Evolutionary conservation across 1,140 invertebrate species (phyloP).

Genomic region (Prorops nasuta): DNA sequence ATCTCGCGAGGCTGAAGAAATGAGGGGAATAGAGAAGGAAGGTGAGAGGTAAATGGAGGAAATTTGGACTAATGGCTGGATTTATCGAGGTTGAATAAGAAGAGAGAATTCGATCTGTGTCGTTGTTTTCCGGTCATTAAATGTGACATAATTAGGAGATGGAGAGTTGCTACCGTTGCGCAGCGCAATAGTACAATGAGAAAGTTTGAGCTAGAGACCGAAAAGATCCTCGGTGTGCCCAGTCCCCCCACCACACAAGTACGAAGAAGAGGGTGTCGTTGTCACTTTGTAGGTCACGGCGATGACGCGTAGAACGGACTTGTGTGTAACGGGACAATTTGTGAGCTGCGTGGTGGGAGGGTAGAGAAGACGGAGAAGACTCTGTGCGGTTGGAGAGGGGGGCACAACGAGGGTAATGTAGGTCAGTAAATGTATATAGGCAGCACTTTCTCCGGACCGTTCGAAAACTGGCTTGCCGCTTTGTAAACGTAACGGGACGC

Average conservation of each 20-base stretch:
- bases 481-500: constrained; percentile 23
- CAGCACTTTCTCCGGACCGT: constrained; percentile 54
- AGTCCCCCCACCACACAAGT: too few species aligned
- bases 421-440: constrained; percentile 53
- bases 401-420: constrained; percentile 46
- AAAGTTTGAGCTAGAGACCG: too few species aligned
- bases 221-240: too few species aligned
- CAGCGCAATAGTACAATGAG: too few species aligned
- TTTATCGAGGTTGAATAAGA: not conserved
- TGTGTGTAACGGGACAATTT: constrained; percentile 39
- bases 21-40: not conserved
- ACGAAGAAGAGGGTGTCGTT: constrained; percentile 14
- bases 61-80: too few species aligned
- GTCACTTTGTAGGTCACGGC: constrained; percentile 43
- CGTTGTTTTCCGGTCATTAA: too few species aligned
- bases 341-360: constrained; percentile 28
- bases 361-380: constrained; percentile 19
- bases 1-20: not conserved
- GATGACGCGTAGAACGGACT: constrained; percentile 35
- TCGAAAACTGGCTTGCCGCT: constrained; percentile 39
- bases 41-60: not conserved
- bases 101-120: too few species aligned
- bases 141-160: too few species aligned
- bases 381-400: constrained; percentile 3
- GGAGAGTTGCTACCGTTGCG: too few species aligned